phyloP scores from a whole-genome alignment of 2,113 vertebrate species.

The Megalops atlanticus region DNA sequence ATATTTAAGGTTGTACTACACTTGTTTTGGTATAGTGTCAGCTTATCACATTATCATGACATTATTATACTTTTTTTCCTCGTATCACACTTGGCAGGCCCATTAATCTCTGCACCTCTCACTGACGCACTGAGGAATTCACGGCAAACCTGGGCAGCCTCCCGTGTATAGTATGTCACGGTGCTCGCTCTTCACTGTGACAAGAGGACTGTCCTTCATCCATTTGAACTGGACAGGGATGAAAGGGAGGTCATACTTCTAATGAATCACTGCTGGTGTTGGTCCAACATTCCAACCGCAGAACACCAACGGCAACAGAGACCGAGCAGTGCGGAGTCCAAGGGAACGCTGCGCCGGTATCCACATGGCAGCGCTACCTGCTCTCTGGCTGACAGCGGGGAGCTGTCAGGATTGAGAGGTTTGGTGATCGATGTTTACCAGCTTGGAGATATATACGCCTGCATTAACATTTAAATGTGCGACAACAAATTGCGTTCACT shows the following conservation, averaged over 20 bases:
- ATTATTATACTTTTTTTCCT: not conserved
- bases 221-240: not conserved
- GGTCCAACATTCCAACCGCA: not conserved
- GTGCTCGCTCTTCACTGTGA: not conserved
- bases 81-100: not conserved
- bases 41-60: not conserved
- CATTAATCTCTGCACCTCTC: not conserved
- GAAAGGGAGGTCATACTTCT: not conserved
- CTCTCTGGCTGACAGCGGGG: not conserved
- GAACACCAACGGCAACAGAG: not conserved
- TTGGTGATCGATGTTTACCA: no score
- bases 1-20: not conserved
- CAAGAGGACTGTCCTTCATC: not conserved
- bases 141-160: not conserved
- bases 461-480: not conserved
- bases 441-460: not conserved
- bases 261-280: not conserved
- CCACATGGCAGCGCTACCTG: not conserved
- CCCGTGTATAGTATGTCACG: not conserved
- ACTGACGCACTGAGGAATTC: not conserved
- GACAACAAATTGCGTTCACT: not conserved
- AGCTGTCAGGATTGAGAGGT: not conserved
- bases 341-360: constrained; percentile 11
- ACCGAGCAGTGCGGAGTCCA: no score
- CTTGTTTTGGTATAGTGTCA: not conserved